Conservation (phyloP, 2,113 vertebrate genomes). For the Phodopus roborovskii region DNA sequence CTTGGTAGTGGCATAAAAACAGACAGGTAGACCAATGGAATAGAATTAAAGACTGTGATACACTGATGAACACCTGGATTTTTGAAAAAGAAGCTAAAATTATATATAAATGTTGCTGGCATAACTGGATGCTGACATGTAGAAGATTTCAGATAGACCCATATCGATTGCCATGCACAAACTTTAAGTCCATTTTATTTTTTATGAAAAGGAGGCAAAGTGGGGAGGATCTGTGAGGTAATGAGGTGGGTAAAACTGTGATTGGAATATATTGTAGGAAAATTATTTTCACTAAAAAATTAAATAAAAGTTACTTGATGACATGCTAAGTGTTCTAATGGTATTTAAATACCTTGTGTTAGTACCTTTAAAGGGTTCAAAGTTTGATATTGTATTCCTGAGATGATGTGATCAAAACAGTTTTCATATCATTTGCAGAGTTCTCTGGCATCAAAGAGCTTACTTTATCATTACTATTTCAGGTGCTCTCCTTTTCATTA, state of each 20-base stretch:
- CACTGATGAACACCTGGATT: no score
- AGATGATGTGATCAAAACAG: constrained; percentile 44
- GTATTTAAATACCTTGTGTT: background rate
- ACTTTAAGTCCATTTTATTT: background rate
- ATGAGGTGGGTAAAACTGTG: background rate
- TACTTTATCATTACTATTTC: constrained; percentile 43
- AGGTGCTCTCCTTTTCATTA: constrained; percentile 31
- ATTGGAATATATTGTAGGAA: background rate
- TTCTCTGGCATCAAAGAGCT: background rate
- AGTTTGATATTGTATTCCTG: background rate
- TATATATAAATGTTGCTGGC: no score
- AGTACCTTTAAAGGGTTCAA: background rate
- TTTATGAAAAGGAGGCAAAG: no score
- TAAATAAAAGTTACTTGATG: background rate
- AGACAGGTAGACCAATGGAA: no score
- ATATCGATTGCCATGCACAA: no score
- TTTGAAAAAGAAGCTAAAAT: no score
- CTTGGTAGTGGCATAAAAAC: no score
- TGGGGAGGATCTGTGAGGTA: background rate
- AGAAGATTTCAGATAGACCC: no score
- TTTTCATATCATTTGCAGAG: constrained; percentile 53
- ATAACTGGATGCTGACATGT: no score
- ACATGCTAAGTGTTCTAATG: background rate
- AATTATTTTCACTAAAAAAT: background rate
- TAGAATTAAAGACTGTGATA: no score